Base-by-base conservation (phyloP, 2,888 invertebrate genomes). In the Latheticus oryzae region DNA sequence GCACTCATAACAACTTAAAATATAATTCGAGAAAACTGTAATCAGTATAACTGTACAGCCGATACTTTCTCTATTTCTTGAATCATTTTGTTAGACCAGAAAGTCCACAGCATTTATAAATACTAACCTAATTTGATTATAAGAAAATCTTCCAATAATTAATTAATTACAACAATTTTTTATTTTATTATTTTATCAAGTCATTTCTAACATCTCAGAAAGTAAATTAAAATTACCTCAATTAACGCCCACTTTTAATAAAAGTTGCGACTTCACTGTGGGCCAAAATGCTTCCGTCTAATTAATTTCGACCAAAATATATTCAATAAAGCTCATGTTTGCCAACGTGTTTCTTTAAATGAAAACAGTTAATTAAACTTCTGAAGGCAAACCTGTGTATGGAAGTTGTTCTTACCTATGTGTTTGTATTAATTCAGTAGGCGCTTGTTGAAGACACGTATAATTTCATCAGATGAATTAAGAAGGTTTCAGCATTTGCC, bases 291-390 rank as follows among this genome's bases (percentile, higher is more conserved):
- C 12, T 13, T 12, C 32, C 3, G 7, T 32, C 3, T 13, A 5
- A 3, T 7, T 11, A 9, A 32, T 42, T 42, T 52, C 23, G 11
- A 33, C 30, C 9, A 51, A 48, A 51, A 13, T 38, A 40, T 32
- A 32, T 30, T 51, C 30, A 37, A 40, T 28, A 32, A 17, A 23
- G 51, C 40, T 28, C 15, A 11, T 55, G 47, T 55, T 55, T 48
- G 30, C 30, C 38, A 35, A 40, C 54, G 55, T 56, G 55, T 56
- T 56, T 56, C 55, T 56, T 56, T 48, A 56, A 56, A 56, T 56
- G 40, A n/a, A 8, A 19, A 13, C 35, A 50, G 42, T 56, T 56
- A 56, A 56, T 56, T 56, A 56, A 56, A 42, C 28, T 50, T 13
- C 35, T 47, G 28, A 33, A 33, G 38, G 45, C 45, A 45, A 42